phyloP scores from a whole-genome alignment of 2,113 vertebrate genomes.

The Calyptommatus sinebrachiatus region DNA sequence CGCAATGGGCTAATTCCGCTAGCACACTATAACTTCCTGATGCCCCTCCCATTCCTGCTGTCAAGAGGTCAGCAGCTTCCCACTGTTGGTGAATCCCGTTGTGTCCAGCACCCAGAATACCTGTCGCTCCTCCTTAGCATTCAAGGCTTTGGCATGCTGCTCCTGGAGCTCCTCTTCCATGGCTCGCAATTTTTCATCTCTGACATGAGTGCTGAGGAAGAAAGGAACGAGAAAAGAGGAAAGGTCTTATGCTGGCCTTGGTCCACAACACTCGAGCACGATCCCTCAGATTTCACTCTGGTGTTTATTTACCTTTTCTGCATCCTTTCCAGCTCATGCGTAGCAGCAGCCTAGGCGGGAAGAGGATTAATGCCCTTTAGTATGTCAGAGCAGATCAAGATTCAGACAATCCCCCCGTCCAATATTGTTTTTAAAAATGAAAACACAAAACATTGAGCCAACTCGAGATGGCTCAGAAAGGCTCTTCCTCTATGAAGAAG shows the following conservation, averaged over 20 bases:
- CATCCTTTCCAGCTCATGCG: constrained; percentile 76
- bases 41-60: background rate
- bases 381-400: constrained; percentile 51
- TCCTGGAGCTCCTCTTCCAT: constrained; percentile 75
- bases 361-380: constrained; percentile 64
- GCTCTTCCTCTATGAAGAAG: constrained; percentile 27
- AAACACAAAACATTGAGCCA: constrained; percentile 37
- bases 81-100: no score
- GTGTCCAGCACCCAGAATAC: constrained; percentile 43
- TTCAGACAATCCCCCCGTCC: constrained; percentile 44
- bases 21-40: no score
- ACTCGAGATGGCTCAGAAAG: constrained; percentile 38
- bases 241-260: no score
- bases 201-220: constrained; percentile 65
- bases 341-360: constrained; percentile 70
- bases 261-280: background rate
- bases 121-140: constrained; percentile 75
- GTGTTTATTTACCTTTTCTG: constrained; percentile 74
- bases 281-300: constrained; percentile 46
- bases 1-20: background rate
- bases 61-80: background rate
- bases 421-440: constrained; percentile 28
- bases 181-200: constrained; percentile 76
- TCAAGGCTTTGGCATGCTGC: constrained; percentile 63
- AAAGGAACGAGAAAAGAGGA: background rate